These are phyloP conservation scores for Styela clava DNA, from an alignment of 23 tunicate genomes.

Conservation along the genomic window DNA sequence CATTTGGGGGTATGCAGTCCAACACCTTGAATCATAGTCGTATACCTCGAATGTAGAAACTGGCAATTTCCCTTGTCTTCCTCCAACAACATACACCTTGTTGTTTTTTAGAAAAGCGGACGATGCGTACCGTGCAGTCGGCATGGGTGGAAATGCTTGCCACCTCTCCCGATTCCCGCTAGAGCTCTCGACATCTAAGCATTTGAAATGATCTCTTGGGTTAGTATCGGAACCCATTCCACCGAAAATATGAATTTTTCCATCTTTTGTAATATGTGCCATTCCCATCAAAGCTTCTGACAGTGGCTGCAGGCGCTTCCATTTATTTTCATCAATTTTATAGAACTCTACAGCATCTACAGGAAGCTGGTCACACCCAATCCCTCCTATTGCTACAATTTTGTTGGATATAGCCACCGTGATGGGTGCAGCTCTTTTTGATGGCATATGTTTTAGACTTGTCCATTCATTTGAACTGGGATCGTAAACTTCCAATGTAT, in stretches of 20 bases:
- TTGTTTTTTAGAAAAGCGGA: conserved; percentile 57
- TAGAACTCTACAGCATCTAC: conserved; percentile 90
- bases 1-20: conserved; percentile 65
- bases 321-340: conserved; percentile 52
- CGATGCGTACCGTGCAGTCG: conserved; percentile 80
- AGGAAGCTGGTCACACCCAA: conserved; percentile 76
- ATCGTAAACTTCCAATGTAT: conserved; percentile 67
- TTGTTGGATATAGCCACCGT: conserved; percentile 45
- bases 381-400: conserved; percentile 90
- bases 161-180: conserved; percentile 51
- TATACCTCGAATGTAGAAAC: conserved; percentile 80
- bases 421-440: conserved; percentile 92
- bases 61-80: conserved; percentile 81
- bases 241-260: conserved; percentile 75
- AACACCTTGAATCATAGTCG: conserved; percentile 50
- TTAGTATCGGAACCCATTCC: conserved; percentile 93
- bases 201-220: conserved; percentile 85
- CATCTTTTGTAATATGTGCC: conserved; percentile 62
- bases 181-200: conserved; percentile 54
- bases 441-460: conserved; percentile 63
- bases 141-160: conserved; percentile 93
- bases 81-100: conserved; percentile 81
- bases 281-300: conserved; percentile 94
- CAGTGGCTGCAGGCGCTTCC: conserved; percentile 65
- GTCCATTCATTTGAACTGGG: conserved; percentile 62